These are phyloP conservation scores for Tinea semifulvella DNA, from an alignment of 2,888 invertebrate genomes.

Conservation along the genomic window DNA sequence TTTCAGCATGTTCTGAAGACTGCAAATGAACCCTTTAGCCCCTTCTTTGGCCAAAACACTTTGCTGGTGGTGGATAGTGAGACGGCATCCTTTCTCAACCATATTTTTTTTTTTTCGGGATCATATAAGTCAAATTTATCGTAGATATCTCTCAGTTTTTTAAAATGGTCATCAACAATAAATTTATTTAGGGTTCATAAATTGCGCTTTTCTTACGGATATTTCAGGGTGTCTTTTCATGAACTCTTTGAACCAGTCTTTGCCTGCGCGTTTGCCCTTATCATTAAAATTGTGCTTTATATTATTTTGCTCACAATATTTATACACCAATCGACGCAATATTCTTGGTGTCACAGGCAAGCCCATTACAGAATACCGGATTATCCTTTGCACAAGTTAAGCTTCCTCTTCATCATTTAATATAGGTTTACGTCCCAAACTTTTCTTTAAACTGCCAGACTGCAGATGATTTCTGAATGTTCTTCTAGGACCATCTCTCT, in stretches of 20 bases:
- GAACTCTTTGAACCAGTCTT: conserved; percentile 23
- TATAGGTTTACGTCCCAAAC: conserved; percentile 22
- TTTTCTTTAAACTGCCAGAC: conserved; percentile 20
- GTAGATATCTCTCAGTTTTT: conserved; percentile 20
- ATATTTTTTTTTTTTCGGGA: conserved; percentile 19
- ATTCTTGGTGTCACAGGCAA: conserved; percentile 20
- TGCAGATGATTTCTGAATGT: conserved; percentile 23
- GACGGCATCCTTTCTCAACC: conserved; percentile 23
- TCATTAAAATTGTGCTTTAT: conserved; percentile 23
- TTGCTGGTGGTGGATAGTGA: conserved; percentile 23
- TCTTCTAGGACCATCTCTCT: conserved; percentile 23
- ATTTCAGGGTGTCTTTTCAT: conserved; percentile 22
- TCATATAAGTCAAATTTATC: conserved; percentile 12
- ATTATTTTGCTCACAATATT: conserved; percentile 23
- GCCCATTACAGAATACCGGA: conserved; percentile 19
- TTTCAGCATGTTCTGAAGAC: conserved; percentile 22
- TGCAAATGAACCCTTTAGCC: conserved; percentile 17
- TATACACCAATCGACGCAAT: conserved; percentile 19
- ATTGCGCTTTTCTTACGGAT: conserved; percentile 23
- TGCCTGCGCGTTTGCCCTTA: conserved; percentile 19
- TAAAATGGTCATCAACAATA: conserved; percentile 22
- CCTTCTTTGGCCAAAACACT: conserved; percentile 23
- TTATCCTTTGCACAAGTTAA: conserved; percentile 21
- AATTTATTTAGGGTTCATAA: conserved; percentile 25
- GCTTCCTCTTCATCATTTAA: conserved; percentile 22